These are phyloP conservation scores for Manis crassicaudata DNA, from an alignment of 2,797 vertebrate genomes.

Conservation along the genomic window DNA sequence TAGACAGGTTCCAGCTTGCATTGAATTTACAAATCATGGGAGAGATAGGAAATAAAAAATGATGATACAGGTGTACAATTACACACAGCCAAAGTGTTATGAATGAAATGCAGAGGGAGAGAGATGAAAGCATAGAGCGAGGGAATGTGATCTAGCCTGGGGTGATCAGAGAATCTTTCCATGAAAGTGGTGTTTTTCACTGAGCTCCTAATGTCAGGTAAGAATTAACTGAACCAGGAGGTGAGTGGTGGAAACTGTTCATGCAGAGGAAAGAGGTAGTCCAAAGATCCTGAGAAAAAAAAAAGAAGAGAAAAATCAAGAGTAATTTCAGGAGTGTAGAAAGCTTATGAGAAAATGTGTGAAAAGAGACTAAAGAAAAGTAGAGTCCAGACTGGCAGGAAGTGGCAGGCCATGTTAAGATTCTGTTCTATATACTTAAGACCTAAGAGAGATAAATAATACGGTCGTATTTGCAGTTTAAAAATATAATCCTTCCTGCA, in stretches of 20 bases:
- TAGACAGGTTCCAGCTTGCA: slow-evolving; percentile 32
- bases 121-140: background rate
- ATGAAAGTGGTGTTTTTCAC: background rate
- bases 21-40: background rate
- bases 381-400: background rate
- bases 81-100: background rate
- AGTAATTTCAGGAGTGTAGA: background rate
- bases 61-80: background rate
- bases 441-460: background rate
- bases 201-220: background rate
- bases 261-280: background rate
- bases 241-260: background rate
- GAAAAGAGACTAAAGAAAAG: background rate
- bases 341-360: background rate
- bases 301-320: background rate
- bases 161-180: background rate
- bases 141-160: background rate
- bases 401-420: background rate
- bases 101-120: background rate
- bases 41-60: background rate
- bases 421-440: background rate
- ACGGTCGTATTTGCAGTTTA: background rate
- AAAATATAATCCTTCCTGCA: background rate
- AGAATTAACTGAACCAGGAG: slow-evolving; percentile 3
- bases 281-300: background rate